Evolutionary conservation across 2,797 vertebrate species (phyloP).

Genomic region (Percopsis omiscomaycus): DNA sequence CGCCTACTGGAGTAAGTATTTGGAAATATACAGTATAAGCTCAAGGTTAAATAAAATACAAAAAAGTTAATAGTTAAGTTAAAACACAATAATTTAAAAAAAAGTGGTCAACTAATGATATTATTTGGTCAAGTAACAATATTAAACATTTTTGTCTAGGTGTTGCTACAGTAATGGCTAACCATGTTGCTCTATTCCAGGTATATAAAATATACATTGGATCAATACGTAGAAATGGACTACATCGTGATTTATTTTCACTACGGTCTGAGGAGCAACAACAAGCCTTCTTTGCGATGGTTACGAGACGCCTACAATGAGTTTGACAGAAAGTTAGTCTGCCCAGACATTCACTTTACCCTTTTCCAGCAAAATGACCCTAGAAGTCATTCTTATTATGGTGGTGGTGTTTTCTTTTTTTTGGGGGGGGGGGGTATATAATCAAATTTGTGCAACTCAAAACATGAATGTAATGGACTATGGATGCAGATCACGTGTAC

Average conservation of each 20-base stretch:
- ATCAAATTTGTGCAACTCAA: conserved; percentile 4
- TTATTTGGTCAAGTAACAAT: no score
- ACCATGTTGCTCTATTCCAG: conserved; percentile 52
- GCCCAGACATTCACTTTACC: neutral
- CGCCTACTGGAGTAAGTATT: conserved; percentile 83
- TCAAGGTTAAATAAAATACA: no score
- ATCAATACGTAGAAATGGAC: conserved; percentile 86
- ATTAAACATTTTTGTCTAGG: no score
- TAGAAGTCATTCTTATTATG: neutral
- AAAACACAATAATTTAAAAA: no score
- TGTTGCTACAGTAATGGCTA: no score
- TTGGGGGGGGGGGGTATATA: no score
- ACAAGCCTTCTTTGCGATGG: conserved; percentile 86
- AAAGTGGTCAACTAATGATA: no score
- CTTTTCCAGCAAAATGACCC: neutral
- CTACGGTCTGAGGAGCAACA: conserved; percentile 81
- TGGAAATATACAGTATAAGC: neutral
- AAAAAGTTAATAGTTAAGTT: no score
- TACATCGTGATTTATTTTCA: conserved; percentile 88
- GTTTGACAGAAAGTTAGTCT: conserved; percentile 85
- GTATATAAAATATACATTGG: conserved; percentile 84
- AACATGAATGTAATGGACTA: neutral
- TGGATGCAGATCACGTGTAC: neutral
- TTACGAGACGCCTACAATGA: conserved; percentile 81
- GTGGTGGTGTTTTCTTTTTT: neutral